These are phyloP conservation scores for Gymnocypris eckloni DNA, from an alignment of 2,797 vertebrate genomes.

Conservation along the genomic window DNA sequence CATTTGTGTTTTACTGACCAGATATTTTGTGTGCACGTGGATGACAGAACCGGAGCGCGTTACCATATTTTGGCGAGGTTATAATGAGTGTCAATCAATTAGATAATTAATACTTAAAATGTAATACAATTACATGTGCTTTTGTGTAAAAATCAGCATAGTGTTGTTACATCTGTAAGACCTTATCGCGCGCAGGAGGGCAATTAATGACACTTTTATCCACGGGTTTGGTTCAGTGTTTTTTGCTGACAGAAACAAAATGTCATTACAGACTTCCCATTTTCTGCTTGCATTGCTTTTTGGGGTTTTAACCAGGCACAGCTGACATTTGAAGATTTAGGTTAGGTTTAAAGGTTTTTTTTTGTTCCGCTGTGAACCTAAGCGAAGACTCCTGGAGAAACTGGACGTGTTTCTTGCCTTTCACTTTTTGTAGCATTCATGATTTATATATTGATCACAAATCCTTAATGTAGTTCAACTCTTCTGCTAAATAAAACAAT, in stretches of 20 bases:
- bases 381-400: background rate
- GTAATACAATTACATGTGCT: background rate
- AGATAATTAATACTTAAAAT: background rate
- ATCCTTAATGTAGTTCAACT: background rate
- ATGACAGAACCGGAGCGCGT: background rate
- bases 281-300: background rate
- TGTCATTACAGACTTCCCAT: background rate
- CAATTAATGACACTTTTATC: background rate
- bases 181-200: background rate
- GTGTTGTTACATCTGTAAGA: background rate
- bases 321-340: background rate
- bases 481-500: background rate
- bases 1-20: background rate
- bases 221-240: background rate
- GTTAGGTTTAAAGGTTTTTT: background rate
- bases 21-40: background rate
- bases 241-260: conserved; percentile 20
- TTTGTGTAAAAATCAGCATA: background rate
- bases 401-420: background rate
- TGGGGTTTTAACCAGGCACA: background rate
- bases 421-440: background rate
- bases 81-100: background rate
- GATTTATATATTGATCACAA: background rate
- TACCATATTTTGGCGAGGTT: background rate
- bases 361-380: background rate